Conservation (phyloP, 2,888 invertebrate genomes). For the Synanthedon andrenaeformis region DNA sequence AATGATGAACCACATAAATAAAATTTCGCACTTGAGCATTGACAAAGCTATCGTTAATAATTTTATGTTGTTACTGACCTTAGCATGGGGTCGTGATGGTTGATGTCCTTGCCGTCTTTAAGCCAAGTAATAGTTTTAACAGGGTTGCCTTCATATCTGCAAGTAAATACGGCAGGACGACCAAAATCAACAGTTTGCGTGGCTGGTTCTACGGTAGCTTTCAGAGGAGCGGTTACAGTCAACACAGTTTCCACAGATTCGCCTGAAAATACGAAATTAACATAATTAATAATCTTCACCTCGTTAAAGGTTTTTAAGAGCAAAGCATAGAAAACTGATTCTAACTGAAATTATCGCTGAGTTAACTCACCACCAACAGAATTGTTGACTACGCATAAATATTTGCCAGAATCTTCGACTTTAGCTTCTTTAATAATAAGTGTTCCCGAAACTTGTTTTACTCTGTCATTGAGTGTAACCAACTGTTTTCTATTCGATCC, state of each 20-base stretch:
- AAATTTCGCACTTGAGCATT: not conserved
- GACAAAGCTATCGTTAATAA: too few relatives aligned
- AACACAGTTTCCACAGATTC: slow-evolving; percentile 93
- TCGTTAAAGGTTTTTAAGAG: not conserved
- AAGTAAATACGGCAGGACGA: slow-evolving; percentile 90
- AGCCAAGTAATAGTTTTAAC: slow-evolving; percentile 92
- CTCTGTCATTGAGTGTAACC: slow-evolving; percentile 89
- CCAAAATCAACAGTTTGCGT: slow-evolving; percentile 95
- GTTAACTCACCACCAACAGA: slow-evolving; percentile 80
- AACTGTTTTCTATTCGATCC: slow-evolving; percentile 87
- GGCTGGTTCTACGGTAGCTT: slow-evolving; percentile 89
- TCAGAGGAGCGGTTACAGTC: slow-evolving; percentile 91
- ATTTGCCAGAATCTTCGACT: slow-evolving; percentile 94
- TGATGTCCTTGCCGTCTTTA: slow-evolving; percentile 90
- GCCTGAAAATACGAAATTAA: slow-evolving; percentile 68
- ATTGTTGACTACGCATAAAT: slow-evolving; percentile 94
- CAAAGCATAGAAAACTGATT: not conserved
- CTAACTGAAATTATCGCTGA: not conserved
- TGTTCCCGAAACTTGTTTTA: slow-evolving; percentile 93
- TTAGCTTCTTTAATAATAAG: slow-evolving; percentile 91
- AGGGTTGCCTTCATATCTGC: slow-evolving; percentile 90
- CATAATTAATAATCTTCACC: not conserved
- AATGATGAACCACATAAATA: not conserved
- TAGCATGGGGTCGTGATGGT: slow-evolving; percentile 83
- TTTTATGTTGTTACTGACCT: slow-evolving; percentile 27